phyloP scores from a whole-genome alignment of 2,797 vertebrate species.

The Chloroceryle amazona region DNA sequence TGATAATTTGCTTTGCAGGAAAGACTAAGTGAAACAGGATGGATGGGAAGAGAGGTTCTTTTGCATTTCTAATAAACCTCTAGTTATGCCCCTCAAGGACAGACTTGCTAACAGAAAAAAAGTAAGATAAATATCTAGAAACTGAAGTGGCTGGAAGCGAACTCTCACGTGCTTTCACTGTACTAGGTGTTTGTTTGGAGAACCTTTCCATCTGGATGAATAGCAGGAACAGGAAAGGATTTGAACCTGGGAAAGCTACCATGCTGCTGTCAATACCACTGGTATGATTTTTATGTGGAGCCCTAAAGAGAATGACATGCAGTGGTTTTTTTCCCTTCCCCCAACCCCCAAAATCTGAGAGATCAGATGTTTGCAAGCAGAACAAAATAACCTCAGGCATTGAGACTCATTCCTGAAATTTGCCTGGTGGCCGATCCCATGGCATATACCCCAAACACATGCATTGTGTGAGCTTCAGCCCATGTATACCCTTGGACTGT shows the following conservation, averaged over 20 bases:
- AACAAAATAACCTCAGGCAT: neutral
- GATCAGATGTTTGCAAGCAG: constrained; percentile 39
- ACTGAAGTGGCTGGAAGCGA: neutral
- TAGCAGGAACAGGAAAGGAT: neutral
- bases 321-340: neutral
- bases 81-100: neutral
- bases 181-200: neutral
- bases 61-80: neutral
- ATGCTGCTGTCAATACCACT: neutral
- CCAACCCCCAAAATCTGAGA: neutral
- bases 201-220: constrained; percentile 6
- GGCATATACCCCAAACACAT: neutral
- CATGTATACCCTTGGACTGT: neutral
- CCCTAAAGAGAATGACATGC: neutral
- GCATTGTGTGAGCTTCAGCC: neutral
- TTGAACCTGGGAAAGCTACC: neutral
- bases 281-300: neutral
- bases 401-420: constrained; percentile 2
- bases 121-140: neutral
- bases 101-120: neutral
- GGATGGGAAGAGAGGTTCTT: neutral
- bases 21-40: neutral
- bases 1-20: neutral
- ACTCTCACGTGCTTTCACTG: neutral
- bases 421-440: neutral